Evolutionary conservation across 2,113 vertebrate species (phyloP), one percentile per base, ranked within the genome.

Genomic region (Mungos mungo): DNA sequence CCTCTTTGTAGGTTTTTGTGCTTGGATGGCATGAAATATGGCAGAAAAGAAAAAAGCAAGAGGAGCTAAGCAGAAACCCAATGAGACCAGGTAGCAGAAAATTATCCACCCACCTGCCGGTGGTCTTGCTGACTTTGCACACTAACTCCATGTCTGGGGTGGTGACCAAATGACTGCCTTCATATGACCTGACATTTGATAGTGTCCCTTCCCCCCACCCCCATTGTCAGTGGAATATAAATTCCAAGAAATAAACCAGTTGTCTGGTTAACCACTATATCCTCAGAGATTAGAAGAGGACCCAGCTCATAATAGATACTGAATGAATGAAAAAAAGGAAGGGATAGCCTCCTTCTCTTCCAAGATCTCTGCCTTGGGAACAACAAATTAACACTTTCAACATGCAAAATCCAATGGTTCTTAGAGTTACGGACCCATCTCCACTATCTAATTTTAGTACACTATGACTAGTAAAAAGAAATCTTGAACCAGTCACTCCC

Each of bases 401-500:
- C 90, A 38, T 29, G 9, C 27, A 84, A 91, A 96, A 69, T 60
- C 33, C 63, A 85, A 5, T 35, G n/a, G 25, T 41, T 77, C 94
- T 94, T 71, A 54, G 19, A 94, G 21, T 16, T n/a, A 8, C 76
- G 63, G 92, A n/a, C 35, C 81, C 11, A 83, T 81, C 23, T 19
- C 21, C 25, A 41, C 66, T 83, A 41, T 41, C 52, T 54, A 80
- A 93, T 81, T 93, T 93, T 93, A 95, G 19, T 74, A 35, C 10
- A 95, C 47, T 95, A 80, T 74, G 54, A 82, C 82, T 25, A 68
- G 57, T 77, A 85, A 72, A 90, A 87, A 84, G 52, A 92, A 81
- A 69, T 33, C 29, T 45, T 69, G 11, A 79, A 66, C 54, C 54
- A 74, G 18, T 63, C 45, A 79, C 63, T 96, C 38, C 66, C 7